These are phyloP conservation scores for Dallia pectoralis DNA, from an alignment of 2,797 vertebrate genomes.

Conservation along the genomic window DNA sequence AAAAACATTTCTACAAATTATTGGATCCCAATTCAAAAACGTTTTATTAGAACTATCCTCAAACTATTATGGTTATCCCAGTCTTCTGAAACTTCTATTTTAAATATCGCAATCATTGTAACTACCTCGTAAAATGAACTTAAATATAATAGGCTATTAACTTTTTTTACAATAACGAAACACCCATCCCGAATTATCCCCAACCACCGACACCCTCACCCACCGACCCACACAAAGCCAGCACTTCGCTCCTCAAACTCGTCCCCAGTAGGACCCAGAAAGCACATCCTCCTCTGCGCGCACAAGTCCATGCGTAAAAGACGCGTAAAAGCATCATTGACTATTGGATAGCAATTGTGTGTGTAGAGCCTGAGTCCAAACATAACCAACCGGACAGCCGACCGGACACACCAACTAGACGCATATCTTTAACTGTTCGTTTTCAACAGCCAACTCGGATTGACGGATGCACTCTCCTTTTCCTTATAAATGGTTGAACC, in stretches of 20 bases:
- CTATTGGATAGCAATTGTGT: slow-evolving; percentile 44
- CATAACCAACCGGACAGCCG: neutral
- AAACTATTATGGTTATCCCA: neutral
- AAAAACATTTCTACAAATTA: neutral
- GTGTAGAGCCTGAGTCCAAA: neutral
- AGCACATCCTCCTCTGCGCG: slow-evolving; percentile 45
- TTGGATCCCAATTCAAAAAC: neutral
- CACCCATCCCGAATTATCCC: neutral
- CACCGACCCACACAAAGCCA: neutral
- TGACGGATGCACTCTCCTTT: neutral
- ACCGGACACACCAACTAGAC: neutral
- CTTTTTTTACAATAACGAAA: no score
- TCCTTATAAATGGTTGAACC: neutral
- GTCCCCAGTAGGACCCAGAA: neutral
- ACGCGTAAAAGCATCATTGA: slow-evolving; percentile 57
- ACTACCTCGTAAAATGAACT: no score
- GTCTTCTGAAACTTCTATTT: no score
- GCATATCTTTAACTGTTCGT: neutral
- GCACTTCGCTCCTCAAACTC: neutral
- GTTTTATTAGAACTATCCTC: neutral
- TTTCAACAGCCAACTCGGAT: neutral
- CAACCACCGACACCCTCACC: neutral
- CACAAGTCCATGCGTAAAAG: slow-evolving; percentile 47
- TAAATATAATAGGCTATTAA: no score
- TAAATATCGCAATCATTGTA: no score